Conservation (phyloP, 2,888 invertebrate genomes). For the Ochropleura plecta region DNA sequence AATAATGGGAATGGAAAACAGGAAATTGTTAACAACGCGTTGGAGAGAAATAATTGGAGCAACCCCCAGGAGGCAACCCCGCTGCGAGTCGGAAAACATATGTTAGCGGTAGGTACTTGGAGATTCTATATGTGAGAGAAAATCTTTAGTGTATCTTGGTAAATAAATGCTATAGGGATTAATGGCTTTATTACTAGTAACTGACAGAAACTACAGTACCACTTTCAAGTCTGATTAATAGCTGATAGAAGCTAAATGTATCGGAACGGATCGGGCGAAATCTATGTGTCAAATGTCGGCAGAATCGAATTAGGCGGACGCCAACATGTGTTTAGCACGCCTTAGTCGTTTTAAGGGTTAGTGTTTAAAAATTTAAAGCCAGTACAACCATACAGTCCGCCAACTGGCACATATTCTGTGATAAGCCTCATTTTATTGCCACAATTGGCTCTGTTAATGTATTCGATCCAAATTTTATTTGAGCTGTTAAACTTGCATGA, state of each 20-base stretch:
- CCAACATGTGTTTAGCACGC: not conserved
- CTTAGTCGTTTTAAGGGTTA: not conserved
- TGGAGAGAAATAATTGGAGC: constrained; percentile 37
- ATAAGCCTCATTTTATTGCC: constrained; percentile 6
- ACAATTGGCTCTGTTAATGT: constrained; percentile 14
- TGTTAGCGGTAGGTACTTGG: not conserved
- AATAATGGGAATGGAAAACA: constrained; percentile 26
- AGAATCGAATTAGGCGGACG: not conserved
- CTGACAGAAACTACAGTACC: not conserved
- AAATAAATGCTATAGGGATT: not conserved
- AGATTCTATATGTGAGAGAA: not conserved
- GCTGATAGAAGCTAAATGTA: not conserved
- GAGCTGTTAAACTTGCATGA: not conserved
- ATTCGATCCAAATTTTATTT: not conserved
- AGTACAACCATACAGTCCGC: not conserved
- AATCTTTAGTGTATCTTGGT: not conserved
- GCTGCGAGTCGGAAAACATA: constrained; percentile 9
- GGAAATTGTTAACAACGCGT: constrained; percentile 22
- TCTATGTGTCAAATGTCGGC: not conserved
- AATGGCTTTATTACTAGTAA: not conserved
- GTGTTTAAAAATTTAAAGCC: not conserved
- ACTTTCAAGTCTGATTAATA: not conserved
- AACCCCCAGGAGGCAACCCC: constrained; percentile 21
- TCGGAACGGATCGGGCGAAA: not conserved
- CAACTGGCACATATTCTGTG: constrained; percentile 15